Evolutionary conservation across 2,113 vertebrate species (phyloP).

Genomic region (Muntiacus reevesi): DNA sequence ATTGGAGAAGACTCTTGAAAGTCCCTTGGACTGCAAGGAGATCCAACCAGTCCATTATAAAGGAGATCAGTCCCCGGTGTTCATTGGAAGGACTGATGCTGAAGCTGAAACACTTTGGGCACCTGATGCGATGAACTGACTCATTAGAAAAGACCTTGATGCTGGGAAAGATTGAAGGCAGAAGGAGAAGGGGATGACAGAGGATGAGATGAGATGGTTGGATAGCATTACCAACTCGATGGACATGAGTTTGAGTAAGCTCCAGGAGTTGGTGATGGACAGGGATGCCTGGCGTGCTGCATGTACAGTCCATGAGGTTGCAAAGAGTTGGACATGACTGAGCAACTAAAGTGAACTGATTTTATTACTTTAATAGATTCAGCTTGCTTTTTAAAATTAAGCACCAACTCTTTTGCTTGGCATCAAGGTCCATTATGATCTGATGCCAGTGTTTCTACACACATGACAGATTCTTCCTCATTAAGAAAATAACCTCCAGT

Average conservation of each 20-base stretch:
- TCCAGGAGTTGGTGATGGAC: not conserved
- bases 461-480: not conserved
- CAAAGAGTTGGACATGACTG: not conserved
- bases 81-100: not conserved
- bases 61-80: not conserved
- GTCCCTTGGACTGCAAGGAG: not conserved
- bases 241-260: not conserved
- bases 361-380: not conserved
- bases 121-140: not conserved
- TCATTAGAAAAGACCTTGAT: not conserved
- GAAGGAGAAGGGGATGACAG: not conserved
- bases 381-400: slow-evolving; percentile 10
- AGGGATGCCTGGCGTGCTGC: not conserved
- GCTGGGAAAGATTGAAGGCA: not conserved
- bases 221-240: not conserved
- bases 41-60: not conserved
- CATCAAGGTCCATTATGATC: not conserved
- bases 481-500: not conserved
- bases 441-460: not conserved
- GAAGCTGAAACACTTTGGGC: not conserved
- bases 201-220: not conserved
- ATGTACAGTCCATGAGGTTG: not conserved
- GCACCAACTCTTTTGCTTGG: not conserved
- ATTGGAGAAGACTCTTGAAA: not conserved
- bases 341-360: not conserved